These are phyloP conservation scores for Archips crataeganus DNA, from an alignment of 2,888 invertebrate genomes.

Conservation along the genomic window DNA sequence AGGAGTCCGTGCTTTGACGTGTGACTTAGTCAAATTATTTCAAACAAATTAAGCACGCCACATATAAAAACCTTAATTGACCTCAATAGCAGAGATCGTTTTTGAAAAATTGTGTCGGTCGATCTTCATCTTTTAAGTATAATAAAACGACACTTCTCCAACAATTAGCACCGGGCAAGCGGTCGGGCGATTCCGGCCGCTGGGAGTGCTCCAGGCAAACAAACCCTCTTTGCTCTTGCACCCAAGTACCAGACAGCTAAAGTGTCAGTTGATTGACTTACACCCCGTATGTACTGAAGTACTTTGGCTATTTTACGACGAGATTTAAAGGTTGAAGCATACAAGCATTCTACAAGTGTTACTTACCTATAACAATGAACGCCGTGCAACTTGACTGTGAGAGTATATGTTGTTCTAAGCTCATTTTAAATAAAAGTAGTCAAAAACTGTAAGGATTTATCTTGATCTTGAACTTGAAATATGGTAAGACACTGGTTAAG, in stretches of 20 bases:
- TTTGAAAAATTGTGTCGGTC: slow-evolving; percentile 36
- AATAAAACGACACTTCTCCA: slow-evolving; percentile 41
- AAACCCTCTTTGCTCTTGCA: slow-evolving; percentile 58
- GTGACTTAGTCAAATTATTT: neutral
- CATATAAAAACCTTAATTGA: slow-evolving; percentile 37
- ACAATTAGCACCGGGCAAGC: slow-evolving; percentile 59
- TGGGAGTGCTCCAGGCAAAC: slow-evolving; percentile 51
- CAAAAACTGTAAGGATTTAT: too few relatives aligned
- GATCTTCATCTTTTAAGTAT: slow-evolving; percentile 36
- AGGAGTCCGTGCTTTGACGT: too few relatives aligned
- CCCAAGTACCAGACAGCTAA: slow-evolving; percentile 15
- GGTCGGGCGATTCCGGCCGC: slow-evolving; percentile 49
- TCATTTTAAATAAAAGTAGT: neutral
- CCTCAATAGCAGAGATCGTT: slow-evolving; percentile 15
- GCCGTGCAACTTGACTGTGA: neutral
- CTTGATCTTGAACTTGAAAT: too few relatives aligned
- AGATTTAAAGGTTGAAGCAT: slow-evolving; percentile 3
- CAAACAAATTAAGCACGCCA: neutral
- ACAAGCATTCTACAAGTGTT: neutral
- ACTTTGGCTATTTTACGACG: neutral
- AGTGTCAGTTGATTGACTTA: slow-evolving; percentile 35
- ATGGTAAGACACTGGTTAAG: too few relatives aligned
- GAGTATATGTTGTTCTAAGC: neutral
- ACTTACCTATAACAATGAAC: neutral
- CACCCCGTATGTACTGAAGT: neutral